These are phyloP conservation scores for Bombus picipes DNA, from an alignment of 1,140 invertebrate species.

Conservation along the genomic window DNA sequence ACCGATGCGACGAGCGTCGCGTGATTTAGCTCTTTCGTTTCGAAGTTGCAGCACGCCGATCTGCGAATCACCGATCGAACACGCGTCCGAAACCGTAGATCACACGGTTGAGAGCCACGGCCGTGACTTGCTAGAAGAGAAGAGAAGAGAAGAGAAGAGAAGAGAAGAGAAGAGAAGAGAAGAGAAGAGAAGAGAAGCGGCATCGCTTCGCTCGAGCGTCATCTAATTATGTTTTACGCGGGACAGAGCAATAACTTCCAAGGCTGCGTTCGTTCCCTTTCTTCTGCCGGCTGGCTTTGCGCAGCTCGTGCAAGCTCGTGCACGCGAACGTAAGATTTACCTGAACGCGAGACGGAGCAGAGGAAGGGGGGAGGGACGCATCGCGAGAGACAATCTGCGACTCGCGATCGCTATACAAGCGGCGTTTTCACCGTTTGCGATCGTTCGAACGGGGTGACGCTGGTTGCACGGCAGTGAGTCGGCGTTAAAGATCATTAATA, in stretches of 20 bases:
- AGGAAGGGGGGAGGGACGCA: neutral
- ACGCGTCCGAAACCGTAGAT: too few relatives aligned
- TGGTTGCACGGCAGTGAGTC: neutral
- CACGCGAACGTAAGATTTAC: slow-evolving; percentile 69
- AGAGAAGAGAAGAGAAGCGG: slow-evolving; percentile 19
- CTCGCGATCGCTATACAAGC: neutral
- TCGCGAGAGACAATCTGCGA: neutral
- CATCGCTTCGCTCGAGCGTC: slow-evolving; percentile 55
- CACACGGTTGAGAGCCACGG: slow-evolving; percentile 47
- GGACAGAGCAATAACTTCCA: slow-evolving; percentile 67
- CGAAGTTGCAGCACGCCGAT: neutral
- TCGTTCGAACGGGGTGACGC: neutral
- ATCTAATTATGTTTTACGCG: slow-evolving; percentile 73
- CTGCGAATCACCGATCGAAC: neutral
- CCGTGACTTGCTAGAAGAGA: slow-evolving; percentile 1
- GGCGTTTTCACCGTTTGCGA: neutral
- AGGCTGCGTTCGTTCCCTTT: slow-evolving; percentile 48
- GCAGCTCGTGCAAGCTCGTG: slow-evolving; percentile 1
- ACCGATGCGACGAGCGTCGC: slow-evolving; percentile 51
- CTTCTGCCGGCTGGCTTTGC: slow-evolving; percentile 30
- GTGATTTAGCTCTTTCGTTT: slow-evolving; percentile 71
- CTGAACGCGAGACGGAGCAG: neutral
- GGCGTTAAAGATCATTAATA: slow-evolving; percentile 68
- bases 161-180: slow-evolving; percentile 11
- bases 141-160: slow-evolving; percentile 24